Percentiles rank a stretch among this genome's conserved stretches.
phyloP scores from a whole-genome alignment of 2,888 invertebrate species.

The Micropterix aruncella region DNA sequence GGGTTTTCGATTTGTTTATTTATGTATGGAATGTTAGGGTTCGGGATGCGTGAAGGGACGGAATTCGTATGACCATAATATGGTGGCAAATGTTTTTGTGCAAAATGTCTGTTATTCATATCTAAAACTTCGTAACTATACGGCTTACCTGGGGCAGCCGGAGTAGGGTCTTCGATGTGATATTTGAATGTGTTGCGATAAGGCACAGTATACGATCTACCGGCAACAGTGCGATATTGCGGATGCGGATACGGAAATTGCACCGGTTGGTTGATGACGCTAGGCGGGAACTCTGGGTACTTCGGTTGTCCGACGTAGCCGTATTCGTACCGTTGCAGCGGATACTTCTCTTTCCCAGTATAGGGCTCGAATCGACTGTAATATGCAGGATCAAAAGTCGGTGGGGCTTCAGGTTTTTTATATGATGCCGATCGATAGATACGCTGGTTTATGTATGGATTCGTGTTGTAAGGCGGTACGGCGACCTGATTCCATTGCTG shows the following conservation, averaged over 20 bases:
- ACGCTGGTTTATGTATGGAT: conserved; percentile 16
- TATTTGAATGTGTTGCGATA: background rate
- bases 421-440: background rate
- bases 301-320: conserved; percentile 18
- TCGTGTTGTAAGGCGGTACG: conserved; percentile 22
- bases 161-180: background rate
- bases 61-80: background rate
- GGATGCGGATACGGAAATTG: background rate
- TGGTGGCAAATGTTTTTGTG: background rate
- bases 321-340: conserved; percentile 34
- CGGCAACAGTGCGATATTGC: conserved; percentile 13
- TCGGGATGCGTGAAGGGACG: background rate
- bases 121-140: background rate
- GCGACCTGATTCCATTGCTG: conserved; percentile 23
- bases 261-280: background rate
- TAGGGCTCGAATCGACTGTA: conserved; percentile 33
- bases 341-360: conserved; percentile 28
- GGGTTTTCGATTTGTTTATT: background rate
- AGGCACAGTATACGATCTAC: background rate
- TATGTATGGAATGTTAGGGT: background rate
- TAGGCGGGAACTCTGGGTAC: conserved; percentile 23
- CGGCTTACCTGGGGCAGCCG: background rate
- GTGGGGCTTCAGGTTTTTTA: conserved; percentile 1
- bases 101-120: background rate
- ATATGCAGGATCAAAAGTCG: background rate